Evolutionary conservation across 2,888 invertebrate species (phyloP), one percentile per base, ranked within the genome.

Genomic region (Calephelis perditalis): DNA sequence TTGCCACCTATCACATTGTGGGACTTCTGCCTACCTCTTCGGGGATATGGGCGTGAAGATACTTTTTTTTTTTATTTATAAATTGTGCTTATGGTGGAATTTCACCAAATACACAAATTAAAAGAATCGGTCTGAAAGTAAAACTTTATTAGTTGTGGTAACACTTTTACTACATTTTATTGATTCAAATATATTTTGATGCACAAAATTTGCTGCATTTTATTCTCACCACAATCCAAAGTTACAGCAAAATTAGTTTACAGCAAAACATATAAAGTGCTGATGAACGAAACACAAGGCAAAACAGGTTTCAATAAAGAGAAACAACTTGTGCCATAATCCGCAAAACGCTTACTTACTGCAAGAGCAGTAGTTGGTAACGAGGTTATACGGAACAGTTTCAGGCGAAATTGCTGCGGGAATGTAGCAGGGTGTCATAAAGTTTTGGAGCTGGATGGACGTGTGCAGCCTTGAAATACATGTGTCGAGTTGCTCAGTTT

Each of bases 331-430:
- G 74, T 73, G 76, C 77, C 77, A 78, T 82, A 79, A 69, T 81
- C 81, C 78, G 74, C 79, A 76, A 75, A 84, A 78, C 81, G 81
- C 81, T 82, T 81, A 79, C 82, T 84, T 78, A 79, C 81, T 77
- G 72, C 71, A 44, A 71, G 71, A 73, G 73, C 77, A 74, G 75
- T 77, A 81, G 79, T 82, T 78, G 77, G 83, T 86, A 85, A 87
- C 85, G 79, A 85, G 83, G 84, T 85, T 84, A 82, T 81, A 81
- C 81, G 77, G 77, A 82, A 81, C 84, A 80, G 80, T 84, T 85
- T 82, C 79, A 70, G 77, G 71, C 73, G 78, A 84, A 81, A 87
- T 84, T 85, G 86, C 79, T 81, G 74, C 68, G 78, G 79, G 80
- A 82, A 82, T 81, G 82, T 77, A 74, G 80, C 79, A 76, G 76